phyloP scores from a whole-genome alignment of 53 echinoderm and acorn worm genomes.

The Luidia sarsii region DNA sequence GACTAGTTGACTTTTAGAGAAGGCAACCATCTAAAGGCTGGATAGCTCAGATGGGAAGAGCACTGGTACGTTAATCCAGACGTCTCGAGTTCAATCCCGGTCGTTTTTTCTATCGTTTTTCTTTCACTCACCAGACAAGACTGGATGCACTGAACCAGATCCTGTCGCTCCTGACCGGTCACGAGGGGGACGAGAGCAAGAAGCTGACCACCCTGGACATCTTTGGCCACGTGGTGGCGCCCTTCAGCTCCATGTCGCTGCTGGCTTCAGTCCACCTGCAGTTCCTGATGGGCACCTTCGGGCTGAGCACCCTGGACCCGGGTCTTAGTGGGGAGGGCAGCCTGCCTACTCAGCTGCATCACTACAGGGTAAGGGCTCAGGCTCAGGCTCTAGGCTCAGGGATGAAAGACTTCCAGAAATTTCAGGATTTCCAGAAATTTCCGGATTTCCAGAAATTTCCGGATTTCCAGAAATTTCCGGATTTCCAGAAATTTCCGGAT shows the following conservation, averaged over 20 bases:
- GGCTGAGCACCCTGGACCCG: slow-evolving; percentile 75
- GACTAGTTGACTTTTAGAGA: too few species aligned
- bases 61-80: too few species aligned
- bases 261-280: slow-evolving; percentile 92
- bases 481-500: too few species aligned
- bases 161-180: slow-evolving; percentile 83
- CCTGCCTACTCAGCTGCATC: slow-evolving; percentile 66
- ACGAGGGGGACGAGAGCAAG: slow-evolving; percentile 82
- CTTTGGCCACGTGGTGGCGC: slow-evolving; percentile 45
- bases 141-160: slow-evolving; percentile 92
- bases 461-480: too few species aligned
- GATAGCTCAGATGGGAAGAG: too few species aligned
- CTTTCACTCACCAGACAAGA: slow-evolving; percentile 69
- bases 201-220: slow-evolving; percentile 38
- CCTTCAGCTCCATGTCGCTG: slow-evolving; percentile 85
- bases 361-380: slow-evolving; percentile 64
- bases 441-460: too few species aligned
- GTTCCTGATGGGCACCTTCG: slow-evolving; percentile 92
- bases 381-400: not conserved
- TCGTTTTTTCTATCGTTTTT: slow-evolving; percentile 1
- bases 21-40: too few species aligned
- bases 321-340: slow-evolving; percentile 50
- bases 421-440: too few species aligned
- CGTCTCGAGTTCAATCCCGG: too few species aligned
- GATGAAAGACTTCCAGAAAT: too few species aligned